Conservation (phyloP, 30 jellyfish, hydroid and myxozoan genomes). For the Nemopilema nomurai region DNA sequence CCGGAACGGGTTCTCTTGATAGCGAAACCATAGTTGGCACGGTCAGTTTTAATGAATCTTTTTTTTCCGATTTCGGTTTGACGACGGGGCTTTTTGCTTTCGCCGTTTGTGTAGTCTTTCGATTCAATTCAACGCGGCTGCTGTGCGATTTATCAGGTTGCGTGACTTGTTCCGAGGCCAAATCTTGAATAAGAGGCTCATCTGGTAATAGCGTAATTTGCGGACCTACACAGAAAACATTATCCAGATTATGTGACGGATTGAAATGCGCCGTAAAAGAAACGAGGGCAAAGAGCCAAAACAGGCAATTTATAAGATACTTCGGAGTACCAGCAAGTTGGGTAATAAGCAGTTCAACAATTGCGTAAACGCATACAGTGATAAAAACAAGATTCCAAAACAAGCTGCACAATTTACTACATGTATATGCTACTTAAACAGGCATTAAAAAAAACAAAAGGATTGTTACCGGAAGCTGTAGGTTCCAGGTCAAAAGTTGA, state of each 20-base stretch:
- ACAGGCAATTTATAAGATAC: too few relatives aligned
- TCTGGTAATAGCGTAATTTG: constrained; percentile 57
- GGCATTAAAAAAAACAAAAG: too few relatives aligned
- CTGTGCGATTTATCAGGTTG: neutral
- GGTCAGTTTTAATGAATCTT: constrained; percentile 20
- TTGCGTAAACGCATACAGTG: too few relatives aligned
- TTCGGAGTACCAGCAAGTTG: too few relatives aligned
- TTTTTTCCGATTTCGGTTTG: neutral
- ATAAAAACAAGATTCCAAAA: too few relatives aligned
- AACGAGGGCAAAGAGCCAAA: neutral
- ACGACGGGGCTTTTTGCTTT: neutral
- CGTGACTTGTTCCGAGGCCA: neutral
- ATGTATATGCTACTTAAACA: too few relatives aligned
- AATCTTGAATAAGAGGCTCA: constrained; percentile 21
- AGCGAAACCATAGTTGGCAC: constrained; percentile 64
- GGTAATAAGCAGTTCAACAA: too few relatives aligned
- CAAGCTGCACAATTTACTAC: too few relatives aligned
- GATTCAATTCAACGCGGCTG: neutral
- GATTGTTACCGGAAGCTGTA: neutral
- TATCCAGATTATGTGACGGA: too few relatives aligned
- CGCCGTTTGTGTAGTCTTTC: neutral
- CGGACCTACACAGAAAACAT: constrained; percentile 34
- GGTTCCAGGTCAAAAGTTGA: neutral
- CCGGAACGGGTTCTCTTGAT: constrained; percentile 21
- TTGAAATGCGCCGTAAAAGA: too few relatives aligned